These are phyloP conservation scores for Heteromormyrus szaboi DNA, from an alignment of 2,797 vertebrate species.

Conservation along the genomic window DNA sequence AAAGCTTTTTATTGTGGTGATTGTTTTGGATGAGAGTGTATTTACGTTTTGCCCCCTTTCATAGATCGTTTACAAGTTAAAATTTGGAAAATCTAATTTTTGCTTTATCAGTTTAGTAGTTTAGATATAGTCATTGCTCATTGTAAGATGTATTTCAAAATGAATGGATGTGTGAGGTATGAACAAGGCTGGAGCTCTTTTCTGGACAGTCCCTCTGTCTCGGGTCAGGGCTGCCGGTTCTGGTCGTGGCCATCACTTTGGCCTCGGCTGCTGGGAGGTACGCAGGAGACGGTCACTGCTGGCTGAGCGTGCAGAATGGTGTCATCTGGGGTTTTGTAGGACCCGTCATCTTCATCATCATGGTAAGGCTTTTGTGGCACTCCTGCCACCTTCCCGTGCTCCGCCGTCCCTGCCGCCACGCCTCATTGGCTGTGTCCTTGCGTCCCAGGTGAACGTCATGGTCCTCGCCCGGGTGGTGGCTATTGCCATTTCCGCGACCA, in stretches of 20 bases:
- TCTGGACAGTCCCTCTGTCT: not conserved
- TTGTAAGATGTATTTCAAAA: not conserved
- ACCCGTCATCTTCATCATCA: constrained; percentile 72
- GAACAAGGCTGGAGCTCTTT: not conserved
- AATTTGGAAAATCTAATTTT: not conserved
- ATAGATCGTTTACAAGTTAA: not conserved
- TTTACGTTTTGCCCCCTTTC: not conserved
- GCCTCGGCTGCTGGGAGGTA: constrained; percentile 67
- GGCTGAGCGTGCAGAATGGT: constrained; percentile 71
- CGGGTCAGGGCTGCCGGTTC: constrained; percentile 60
- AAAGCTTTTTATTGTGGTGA: not conserved
- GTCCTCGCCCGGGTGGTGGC: constrained; percentile 64
- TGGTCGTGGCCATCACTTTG: constrained; percentile 71
- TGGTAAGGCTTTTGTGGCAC: constrained; percentile 50
- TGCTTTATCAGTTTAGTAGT: not conserved
- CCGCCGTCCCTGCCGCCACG: not conserved
- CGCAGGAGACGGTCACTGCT: constrained; percentile 64
- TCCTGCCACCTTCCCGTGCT: not conserved
- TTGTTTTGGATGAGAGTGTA: not conserved
- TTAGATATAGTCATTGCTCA: not conserved
- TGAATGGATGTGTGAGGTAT: not conserved
- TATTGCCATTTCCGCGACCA: constrained; percentile 68
- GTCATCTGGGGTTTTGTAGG: constrained; percentile 74
- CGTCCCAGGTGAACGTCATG: constrained; percentile 65
- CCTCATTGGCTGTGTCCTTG: not conserved